These are phyloP conservation scores for Pleuronectes platessa DNA, from an alignment of 2,113 vertebrate genomes.

Conservation along the genomic window DNA sequence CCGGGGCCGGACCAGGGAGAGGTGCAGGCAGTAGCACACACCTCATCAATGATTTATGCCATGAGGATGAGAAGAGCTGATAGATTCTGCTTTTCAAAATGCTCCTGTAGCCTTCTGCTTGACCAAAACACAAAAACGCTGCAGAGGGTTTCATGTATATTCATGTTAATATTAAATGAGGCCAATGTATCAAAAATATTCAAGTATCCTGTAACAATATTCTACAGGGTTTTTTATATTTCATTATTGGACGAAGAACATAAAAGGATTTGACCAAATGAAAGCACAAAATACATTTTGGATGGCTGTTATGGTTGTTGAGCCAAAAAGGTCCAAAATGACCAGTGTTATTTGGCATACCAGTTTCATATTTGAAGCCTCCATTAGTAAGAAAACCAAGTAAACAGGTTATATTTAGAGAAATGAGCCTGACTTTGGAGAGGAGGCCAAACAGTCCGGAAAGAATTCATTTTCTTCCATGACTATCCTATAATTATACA, in stretches of 20 bases:
- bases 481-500: constrained; percentile 31
- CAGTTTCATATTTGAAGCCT: not conserved
- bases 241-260: not conserved
- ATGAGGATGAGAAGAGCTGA: constrained; percentile 57
- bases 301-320: not conserved
- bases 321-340: not conserved
- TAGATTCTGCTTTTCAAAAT: constrained; percentile 60
- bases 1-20: constrained; percentile 48
- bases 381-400: constrained; percentile 18
- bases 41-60: constrained; percentile 68
- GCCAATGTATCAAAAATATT: constrained; percentile 3
- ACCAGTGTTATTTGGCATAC: not conserved
- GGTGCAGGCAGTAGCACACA: constrained; percentile 55
- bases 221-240: not conserved
- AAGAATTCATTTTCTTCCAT: constrained; percentile 6
- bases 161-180: constrained; percentile 25
- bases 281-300: not conserved
- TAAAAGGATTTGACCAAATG: not conserved
- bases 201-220: not conserved
- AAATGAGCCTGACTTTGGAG: constrained; percentile 22
- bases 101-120: constrained; percentile 52
- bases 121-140: constrained; percentile 39
- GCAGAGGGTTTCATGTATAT: constrained; percentile 26
- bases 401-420: not conserved
- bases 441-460: constrained; percentile 11